Base-by-base conservation (phyloP, 1,140 invertebrate species). In the Saccostrea glomerata region DNA sequence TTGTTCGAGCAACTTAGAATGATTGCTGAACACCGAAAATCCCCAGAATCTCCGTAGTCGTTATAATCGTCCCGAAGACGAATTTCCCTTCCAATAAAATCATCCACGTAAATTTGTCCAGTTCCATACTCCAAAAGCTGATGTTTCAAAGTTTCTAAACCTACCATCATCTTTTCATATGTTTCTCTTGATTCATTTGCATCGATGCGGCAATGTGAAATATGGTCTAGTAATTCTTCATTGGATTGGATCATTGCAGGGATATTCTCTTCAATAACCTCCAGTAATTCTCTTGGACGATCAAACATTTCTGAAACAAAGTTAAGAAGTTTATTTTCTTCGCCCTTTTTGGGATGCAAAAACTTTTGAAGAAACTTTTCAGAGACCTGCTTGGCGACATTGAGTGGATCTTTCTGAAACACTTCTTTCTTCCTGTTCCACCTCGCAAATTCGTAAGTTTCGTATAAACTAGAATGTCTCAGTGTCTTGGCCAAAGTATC, bases 221-320 rank as follows among this genome's bases (percentile, higher is more conserved):
- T 92, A 30, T 92, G 88, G 11, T 91, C 90, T 87, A 93, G 91
- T 1, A 91, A 73, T 13, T 90, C 55, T 54, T 92, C 87, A 84
- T 92, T 93, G 2, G 89, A 70, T 9, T 89, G 70, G n/a, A 93
- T 90, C 36, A 93, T 89, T 5, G 88, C 91, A 2, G 92, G 92
- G 20, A 93, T 92, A 63, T 86, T 91, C 13, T 84, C 63, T 66
- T 88, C 60, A 2, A 90, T 88, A 15, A 56, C 47, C 2, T 87
- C 56, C 4, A 92, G 40, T 86, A 83, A 87, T 82, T 88, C 30
- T 73, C 87, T 54, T 82, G 89, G 60, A 85, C 89, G 77, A 55
- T 90, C n/a, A 87, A 90, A n/a, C 30, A 89, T 87, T 30, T 85
- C n/a, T 56, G 47, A 40, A 7, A 92, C 85, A 47, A 91, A 88